Conservation (phyloP, 2,113 vertebrate genomes). For the Upupa epops region DNA sequence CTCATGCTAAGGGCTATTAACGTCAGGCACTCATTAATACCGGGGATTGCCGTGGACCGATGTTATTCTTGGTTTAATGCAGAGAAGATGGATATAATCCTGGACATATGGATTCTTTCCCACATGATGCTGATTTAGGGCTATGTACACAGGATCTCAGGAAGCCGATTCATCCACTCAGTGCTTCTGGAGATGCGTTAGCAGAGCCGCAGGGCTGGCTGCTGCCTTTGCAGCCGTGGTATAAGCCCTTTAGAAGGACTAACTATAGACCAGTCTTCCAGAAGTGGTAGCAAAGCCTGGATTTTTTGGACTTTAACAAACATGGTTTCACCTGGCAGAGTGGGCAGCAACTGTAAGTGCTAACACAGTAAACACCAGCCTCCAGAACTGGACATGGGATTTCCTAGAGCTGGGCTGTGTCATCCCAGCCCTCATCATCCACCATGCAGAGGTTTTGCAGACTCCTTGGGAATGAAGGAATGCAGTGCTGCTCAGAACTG, state of each 20-base stretch:
- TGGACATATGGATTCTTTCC: background rate
- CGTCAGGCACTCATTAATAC: background rate
- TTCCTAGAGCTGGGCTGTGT: background rate
- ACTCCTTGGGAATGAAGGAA: no score
- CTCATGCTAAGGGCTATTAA: background rate
- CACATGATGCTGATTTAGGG: background rate
- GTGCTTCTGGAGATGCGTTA: fast-evolving
- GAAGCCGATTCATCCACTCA: background rate
- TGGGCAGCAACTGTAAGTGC: no score
- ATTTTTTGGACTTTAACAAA: background rate
- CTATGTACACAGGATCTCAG: background rate
- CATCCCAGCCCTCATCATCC: background rate
- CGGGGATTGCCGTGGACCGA: background rate
- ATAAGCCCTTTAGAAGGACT: no score
- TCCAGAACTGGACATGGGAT: background rate
- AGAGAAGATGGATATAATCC: background rate
- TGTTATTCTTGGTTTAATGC: background rate
- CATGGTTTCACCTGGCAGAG: background rate
- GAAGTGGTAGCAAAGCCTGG: background rate
- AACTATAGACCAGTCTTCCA: no score
- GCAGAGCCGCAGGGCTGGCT: background rate
- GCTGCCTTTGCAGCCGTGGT: background rate
- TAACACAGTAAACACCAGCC: background rate
- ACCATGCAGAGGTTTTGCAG: background rate
- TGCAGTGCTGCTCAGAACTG: fast-evolving